These are phyloP conservation scores for Scytalopus superciliaris DNA, from an alignment of 2,113 vertebrate genomes.

Conservation along the genomic window DNA sequence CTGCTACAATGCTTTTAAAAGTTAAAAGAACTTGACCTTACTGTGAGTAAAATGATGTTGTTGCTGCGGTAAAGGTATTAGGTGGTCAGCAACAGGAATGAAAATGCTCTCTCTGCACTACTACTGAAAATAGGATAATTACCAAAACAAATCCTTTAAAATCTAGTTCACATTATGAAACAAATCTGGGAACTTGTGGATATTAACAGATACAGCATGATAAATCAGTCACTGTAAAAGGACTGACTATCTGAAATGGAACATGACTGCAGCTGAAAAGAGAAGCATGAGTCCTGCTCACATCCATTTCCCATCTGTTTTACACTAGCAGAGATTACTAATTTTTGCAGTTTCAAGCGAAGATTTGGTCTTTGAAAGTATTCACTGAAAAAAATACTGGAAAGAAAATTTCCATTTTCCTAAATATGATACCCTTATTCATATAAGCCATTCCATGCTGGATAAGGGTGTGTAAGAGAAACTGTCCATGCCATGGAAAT, in stretches of 20 bases:
- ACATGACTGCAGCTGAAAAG: neutral
- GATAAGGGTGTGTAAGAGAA: neutral
- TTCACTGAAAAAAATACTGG: neutral
- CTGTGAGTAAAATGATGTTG: neutral
- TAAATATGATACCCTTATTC: neutral
- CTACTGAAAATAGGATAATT: neutral
- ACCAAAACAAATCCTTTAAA: neutral
- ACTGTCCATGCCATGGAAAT: slow-evolving; percentile 9
- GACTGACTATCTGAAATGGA: neutral
- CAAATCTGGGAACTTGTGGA: neutral
- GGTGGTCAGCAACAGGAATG: neutral
- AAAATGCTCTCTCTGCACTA: neutral
- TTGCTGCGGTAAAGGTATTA: neutral
- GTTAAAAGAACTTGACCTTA: neutral
- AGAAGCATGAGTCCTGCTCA: neutral
- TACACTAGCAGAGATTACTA: neutral
- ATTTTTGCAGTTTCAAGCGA: neutral
- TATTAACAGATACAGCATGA: neutral
- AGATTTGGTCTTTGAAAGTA: slow-evolving; percentile 17
- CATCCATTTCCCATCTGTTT: neutral
- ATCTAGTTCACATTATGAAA: neutral
- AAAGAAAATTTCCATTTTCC: neutral
- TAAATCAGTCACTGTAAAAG: neutral
- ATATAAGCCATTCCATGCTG: neutral
- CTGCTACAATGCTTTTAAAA: neutral